phyloP scores from a whole-genome alignment of 1,140 invertebrate genomes.

The Mercenaria mercenaria region DNA sequence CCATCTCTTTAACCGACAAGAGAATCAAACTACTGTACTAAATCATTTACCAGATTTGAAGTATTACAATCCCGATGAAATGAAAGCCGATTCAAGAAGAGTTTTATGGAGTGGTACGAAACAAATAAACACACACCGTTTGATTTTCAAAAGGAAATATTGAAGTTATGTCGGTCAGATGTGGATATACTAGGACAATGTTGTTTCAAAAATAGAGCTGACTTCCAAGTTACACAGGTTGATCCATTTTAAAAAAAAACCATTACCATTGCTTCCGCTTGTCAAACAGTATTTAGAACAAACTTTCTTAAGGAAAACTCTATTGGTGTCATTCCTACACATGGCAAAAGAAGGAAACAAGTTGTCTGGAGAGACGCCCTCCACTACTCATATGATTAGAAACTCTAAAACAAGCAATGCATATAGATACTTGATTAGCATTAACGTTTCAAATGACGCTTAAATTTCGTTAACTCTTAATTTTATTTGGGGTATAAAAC shows the following conservation, averaged over 20 bases:
- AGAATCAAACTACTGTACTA: not conserved
- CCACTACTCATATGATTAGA: no score
- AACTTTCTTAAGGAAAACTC: constrained; percentile 7
- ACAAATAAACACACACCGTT: not conserved
- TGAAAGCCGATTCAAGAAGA: not conserved
- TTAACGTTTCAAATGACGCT: no score
- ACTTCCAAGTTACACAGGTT: not conserved
- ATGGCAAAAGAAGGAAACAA: no score
- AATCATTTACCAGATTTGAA: not conserved
- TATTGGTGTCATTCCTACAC: constrained; percentile 3
- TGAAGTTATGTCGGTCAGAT: no score
- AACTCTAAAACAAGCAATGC: no score
- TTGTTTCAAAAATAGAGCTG: not conserved
- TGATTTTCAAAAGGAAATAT: constrained; percentile 21
- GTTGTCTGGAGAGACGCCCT: no score
- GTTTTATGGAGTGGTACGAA: not conserved
- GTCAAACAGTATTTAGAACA: constrained; percentile 6
- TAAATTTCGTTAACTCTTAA: no score
- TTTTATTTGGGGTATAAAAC: no score
- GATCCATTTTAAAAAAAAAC: not conserved
- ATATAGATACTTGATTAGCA: no score
- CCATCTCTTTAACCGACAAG: no score
- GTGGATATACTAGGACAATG: no score
- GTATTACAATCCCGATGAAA: constrained; percentile 37
- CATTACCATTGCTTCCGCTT: not conserved